A percentile compares a stretch with the other conserved stretches of the same genome.
Evolutionary conservation across 2,113 vertebrate species (phyloP).

Genomic region (Axis porcinus): DNA sequence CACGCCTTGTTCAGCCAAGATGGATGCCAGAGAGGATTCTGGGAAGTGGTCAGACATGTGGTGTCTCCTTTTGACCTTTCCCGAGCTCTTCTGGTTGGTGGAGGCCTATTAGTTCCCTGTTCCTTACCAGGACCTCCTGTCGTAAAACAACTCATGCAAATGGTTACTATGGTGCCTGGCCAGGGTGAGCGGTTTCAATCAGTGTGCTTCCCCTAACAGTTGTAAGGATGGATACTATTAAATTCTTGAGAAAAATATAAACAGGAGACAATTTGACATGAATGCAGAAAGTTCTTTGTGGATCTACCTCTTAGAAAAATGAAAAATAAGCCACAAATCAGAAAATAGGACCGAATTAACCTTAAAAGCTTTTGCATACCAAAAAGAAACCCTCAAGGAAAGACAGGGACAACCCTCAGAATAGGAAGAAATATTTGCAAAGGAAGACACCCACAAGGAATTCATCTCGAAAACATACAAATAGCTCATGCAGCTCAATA

Average conservation of each 20-base stretch:
- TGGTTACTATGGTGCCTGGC: too few species aligned
- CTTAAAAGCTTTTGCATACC: background rate
- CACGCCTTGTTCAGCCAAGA: too few species aligned
- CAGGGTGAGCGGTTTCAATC: too few species aligned
- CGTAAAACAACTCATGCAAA: too few species aligned
- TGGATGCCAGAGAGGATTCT: too few species aligned
- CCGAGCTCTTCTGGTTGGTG: too few species aligned
- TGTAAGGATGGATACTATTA: background rate
- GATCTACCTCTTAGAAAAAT: background rate
- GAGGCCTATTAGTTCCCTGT: too few species aligned
- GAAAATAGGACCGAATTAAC: background rate
- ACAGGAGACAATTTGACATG: background rate
- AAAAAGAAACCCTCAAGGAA: background rate
- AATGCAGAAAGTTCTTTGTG: background rate
- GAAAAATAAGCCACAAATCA: background rate
- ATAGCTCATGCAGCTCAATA: background rate
- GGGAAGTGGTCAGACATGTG: too few species aligned
- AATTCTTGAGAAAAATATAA: background rate
- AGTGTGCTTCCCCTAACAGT: too few species aligned
- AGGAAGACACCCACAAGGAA: background rate
- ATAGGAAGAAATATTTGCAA: background rate
- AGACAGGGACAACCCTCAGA: background rate
- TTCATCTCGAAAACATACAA: background rate
- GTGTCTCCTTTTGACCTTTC: too few species aligned
- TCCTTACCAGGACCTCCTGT: too few species aligned